Percentiles rank a stretch among this genome's conserved stretches.
Evolutionary conservation across 2,888 invertebrate species (phyloP).

Genomic region (Epicampocera succincta): DNA sequence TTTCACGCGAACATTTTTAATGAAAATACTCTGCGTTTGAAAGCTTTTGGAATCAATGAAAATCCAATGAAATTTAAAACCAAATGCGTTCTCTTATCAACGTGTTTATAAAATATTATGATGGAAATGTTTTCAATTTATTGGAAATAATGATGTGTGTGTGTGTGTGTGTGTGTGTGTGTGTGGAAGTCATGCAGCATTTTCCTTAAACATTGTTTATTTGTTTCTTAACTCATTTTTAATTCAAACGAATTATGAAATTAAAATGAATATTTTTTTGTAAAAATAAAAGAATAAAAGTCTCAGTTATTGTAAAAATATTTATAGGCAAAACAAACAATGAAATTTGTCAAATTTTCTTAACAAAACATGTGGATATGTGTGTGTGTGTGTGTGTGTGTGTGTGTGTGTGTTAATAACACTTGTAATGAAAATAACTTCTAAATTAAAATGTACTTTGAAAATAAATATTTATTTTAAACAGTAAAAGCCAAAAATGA

Average conservation of each 20-base stretch:
- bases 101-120: not conserved
- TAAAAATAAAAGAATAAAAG: conserved; percentile 29
- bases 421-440: not conserved
- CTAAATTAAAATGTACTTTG: not conserved
- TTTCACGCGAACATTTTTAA: too few species aligned
- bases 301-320: conserved; percentile 14
- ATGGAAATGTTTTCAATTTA: conserved; percentile 10
- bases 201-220: not conserved
- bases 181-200: too few species aligned
- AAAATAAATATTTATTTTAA: not conserved
- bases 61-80: too few species aligned
- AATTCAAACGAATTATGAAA: conserved; percentile 30
- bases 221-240: conserved; percentile 3
- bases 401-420: too few species aligned
- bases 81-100: too few species aligned
- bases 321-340: conserved; percentile 18
- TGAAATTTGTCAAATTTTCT: conserved; percentile 1
- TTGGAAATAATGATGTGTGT: not conserved
- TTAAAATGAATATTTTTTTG: not conserved
- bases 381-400: too few species aligned
- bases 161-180: too few species aligned
- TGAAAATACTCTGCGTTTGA: too few species aligned
- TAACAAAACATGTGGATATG: not conserved
- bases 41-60: too few species aligned
- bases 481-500: too few species aligned